Evolutionary conservation across 2,113 vertebrate genomes (phyloP), one percentile per base, ranked within the genome.

Genomic region (Lampris incognitus): DNA sequence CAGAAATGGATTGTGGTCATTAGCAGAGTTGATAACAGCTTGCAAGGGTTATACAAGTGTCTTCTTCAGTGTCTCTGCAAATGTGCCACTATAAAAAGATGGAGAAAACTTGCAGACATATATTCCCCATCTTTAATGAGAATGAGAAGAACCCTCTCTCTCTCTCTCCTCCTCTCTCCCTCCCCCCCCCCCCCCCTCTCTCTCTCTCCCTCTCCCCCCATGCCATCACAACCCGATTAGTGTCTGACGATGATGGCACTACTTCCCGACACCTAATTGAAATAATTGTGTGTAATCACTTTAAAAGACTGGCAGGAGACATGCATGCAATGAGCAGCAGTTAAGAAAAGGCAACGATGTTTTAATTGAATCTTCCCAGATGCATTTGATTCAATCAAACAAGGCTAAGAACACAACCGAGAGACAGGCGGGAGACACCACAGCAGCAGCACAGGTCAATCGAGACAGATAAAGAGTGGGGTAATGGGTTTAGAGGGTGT

Each of bases 251-350:
- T 83, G 89, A 89, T 86, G 85, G 74, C 81, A 62, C 84, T 78
- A 70, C 87, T 82, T 92, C 87, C 82, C 91, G 89, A 86, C 85
- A 81, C 74, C 85, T 90, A 92, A 90, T 89, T 91, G 89, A 83
- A 92, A 89, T 88, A 89, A 89, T 90, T 88, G 83, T 82, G 84
- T 79, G 87, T 92, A 91, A 92, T 91, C 84, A 90, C 85, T 90
- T 92, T 91, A 88, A 89, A 91, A 89, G 82, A 91, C 79, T 86
- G 88, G 87, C 91, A 90, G 87, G 89, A 92, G 89, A 91, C 88
- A 84, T 24, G 69, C 80, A 6, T 69, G 77, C 68, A 42, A 79
- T 85, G 81, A 84, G 86, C 69, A 90, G 88, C 83, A 81, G 84
- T 87, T 87, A 83, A 83, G 82, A 59, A 80, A 88, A 89, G 79